These are phyloP conservation scores for Peromyscus maniculatus DNA, from an alignment of 2,113 vertebrate species.

Conservation along the genomic window DNA sequence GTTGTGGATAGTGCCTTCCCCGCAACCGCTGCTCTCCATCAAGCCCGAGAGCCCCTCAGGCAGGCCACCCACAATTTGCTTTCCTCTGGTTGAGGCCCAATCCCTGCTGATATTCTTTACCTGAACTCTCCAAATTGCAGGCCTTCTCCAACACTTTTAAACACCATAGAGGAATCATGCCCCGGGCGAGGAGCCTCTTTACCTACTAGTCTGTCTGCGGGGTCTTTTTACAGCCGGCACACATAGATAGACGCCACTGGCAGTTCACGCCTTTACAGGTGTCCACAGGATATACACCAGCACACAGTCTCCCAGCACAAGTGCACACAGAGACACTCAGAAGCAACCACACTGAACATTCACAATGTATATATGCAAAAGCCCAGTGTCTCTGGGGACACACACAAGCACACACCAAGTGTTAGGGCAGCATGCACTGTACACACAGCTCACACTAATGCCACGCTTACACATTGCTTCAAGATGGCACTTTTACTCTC, in stretches of 20 bases:
- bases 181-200: not conserved
- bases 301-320: not conserved
- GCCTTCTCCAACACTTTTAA: conserved; percentile 14
- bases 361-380: not conserved
- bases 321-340: not conserved
- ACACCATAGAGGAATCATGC: conserved; percentile 55
- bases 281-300: not conserved
- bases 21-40: not conserved
- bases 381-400: not conserved
- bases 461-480: not conserved
- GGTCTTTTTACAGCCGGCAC: not conserved
- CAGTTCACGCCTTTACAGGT: not conserved
- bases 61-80: not conserved
- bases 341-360: not conserved
- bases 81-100: not conserved
- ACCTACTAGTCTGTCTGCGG: not conserved
- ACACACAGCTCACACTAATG: not conserved
- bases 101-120: not conserved
- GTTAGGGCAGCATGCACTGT: not conserved
- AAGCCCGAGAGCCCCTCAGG: not conserved
- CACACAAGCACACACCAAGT: not conserved
- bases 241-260: not conserved
- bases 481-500: conserved; percentile 61
- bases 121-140: not conserved
- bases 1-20: not conserved